Evolutionary conservation across 2,888 invertebrate genomes (phyloP).

Genomic region (Pachymerium ferrugineum): DNA sequence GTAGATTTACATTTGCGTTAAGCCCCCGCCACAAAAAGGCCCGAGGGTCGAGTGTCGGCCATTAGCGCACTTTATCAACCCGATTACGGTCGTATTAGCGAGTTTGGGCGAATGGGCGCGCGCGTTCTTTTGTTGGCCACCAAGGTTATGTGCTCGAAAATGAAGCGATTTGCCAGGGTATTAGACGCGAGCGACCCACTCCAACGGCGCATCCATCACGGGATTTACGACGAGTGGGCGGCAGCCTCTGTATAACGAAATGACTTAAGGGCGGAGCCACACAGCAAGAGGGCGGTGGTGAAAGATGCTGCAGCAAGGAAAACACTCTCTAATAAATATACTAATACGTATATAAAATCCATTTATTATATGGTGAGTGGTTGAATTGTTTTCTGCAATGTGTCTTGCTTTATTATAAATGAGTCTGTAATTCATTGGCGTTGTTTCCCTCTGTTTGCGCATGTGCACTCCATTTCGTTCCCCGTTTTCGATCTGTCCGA

Average conservation of each 20-base stretch:
- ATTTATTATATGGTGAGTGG: conserved; percentile 18
- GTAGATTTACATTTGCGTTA: conserved; percentile 25
- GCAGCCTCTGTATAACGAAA: neutral
- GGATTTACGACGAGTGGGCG: conserved; percentile 31
- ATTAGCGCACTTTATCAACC: conserved; percentile 34
- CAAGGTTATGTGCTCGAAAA: conserved; percentile 34
- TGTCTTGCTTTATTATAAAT: conserved; percentile 9
- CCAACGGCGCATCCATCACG: conserved; percentile 32
- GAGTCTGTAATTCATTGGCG: conserved; percentile 19
- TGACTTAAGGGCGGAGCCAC: neutral
- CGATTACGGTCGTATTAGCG: conserved; percentile 33
- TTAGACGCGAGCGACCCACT: conserved; percentile 30
- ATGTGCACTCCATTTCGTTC: conserved; percentile 28
- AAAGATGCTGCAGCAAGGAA: neutral
- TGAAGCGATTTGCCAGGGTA: conserved; percentile 35
- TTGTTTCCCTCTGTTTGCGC: conserved; percentile 23
- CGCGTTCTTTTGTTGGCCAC: conserved; percentile 28
- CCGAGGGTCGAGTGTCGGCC: conserved; percentile 34
- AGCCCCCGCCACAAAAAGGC: conserved; percentile 31
- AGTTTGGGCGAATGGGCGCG: conserved; percentile 29
- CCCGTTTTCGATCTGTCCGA: conserved; percentile 14
- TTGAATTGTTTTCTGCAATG: conserved; percentile 20
- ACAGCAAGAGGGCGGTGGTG: neutral
- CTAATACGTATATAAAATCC: conserved; percentile 19
- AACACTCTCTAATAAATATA: neutral